Base-by-base conservation (phyloP, 2,113 vertebrate species). In the Talpa occidentalis region DNA sequence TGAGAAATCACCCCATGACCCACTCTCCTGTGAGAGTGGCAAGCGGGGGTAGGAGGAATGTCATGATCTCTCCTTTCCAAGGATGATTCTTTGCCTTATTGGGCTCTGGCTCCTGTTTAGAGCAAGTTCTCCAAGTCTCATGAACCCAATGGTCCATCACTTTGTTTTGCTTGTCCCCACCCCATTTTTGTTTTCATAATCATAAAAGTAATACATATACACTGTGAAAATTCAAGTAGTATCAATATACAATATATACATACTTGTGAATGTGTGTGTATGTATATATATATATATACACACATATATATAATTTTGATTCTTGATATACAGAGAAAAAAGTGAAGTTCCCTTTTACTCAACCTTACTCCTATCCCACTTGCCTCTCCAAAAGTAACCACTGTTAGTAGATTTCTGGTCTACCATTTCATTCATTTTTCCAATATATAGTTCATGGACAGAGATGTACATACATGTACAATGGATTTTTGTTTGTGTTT, bases 381-480 rank as follows among this genome's bases (percentile, higher is more conserved):
- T 73, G n/a, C 64, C 30, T 79, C 47, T 47, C 35, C 30, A 62
- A 66, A 81, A 81, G 40, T 91, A 54, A 30, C 40, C 54, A 15
- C 10, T 78, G 4, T 35, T 44, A 17, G 28, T 30, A 69, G 47
- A n/a, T 52, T 15, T 32, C 54, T n/a, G 62, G 30, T 49, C 19
- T 86, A 5, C 26, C 42, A 54, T 37, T 80, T 32, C 22, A 15
- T 56, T 78, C 21, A 69, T 59, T 40, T 67, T 67, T 49, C 30
- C 6, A 3, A 12, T 5, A 8, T 12, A 11, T 2, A 19, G 40
- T 47, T 52, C 24, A 19, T 11, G 8, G 4, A 19, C 0, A 37
- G 42, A 66, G 24, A 83, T 2, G 35, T 11, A 10, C 22, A n/a
- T 11, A 10, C 22, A n/a, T 11, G 15, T 26, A 2, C 40, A 19